A percentile compares a stretch with the other conserved stretches of the same genome.
phyloP scores from a whole-genome alignment of 1,140 invertebrate genomes.

The Phocides pigmalion region DNA sequence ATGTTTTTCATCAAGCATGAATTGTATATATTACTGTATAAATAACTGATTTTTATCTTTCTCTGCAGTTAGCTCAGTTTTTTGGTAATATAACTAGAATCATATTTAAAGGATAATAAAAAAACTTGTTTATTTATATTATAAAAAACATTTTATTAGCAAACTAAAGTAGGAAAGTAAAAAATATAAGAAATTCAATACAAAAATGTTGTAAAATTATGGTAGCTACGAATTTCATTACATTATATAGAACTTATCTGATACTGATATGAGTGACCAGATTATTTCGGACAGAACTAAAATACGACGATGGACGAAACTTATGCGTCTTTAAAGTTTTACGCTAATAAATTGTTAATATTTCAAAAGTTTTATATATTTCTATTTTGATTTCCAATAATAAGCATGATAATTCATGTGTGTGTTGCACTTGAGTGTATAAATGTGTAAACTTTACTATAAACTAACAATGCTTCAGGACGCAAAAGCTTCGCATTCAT shows the following conservation, averaged over 20 bases:
- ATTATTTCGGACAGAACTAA: slow-evolving; percentile 45
- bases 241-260: slow-evolving; percentile 50
- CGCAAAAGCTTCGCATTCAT: slow-evolving; percentile 28
- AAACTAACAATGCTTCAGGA: background rate
- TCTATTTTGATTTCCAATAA: too few relatives aligned
- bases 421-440: too few relatives aligned
- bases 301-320: slow-evolving; percentile 28
- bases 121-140: slow-evolving; percentile 52
- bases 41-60: too few relatives aligned
- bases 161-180: slow-evolving; percentile 82
- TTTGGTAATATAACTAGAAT: too few relatives aligned
- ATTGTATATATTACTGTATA: too few relatives aligned
- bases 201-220: slow-evolving; percentile 77
- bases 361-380: too few relatives aligned
- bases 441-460: too few relatives aligned
- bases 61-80: too few relatives aligned
- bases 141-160: slow-evolving; percentile 82
- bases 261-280: slow-evolving; percentile 59
- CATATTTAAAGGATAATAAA: slow-evolving; percentile 40
- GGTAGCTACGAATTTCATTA: slow-evolving; percentile 67
- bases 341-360: too few relatives aligned
- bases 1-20: too few relatives aligned
- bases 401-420: too few relatives aligned
- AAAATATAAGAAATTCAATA: slow-evolving; percentile 80
- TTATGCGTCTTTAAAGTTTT: slow-evolving; percentile 24